These are phyloP conservation scores for Rhopalosiphum padi DNA, from an alignment of 1,140 invertebrate genomes.

Conservation along the genomic window DNA sequence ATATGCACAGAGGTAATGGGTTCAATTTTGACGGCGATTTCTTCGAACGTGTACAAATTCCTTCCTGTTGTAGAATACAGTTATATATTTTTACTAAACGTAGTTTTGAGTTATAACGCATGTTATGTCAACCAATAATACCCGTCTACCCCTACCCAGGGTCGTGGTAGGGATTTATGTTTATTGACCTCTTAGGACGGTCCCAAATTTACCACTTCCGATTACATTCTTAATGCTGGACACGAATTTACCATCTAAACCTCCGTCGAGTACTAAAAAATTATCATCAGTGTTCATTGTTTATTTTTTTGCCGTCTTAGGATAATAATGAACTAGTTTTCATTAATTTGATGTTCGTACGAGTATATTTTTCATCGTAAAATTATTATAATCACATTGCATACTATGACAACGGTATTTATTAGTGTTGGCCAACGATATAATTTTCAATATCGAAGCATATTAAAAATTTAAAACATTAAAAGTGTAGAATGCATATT, in stretches of 20 bases:
- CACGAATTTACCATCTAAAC: neutral
- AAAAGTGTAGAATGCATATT: no score
- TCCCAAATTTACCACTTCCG: slow-evolving; percentile 28
- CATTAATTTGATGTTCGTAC: neutral
- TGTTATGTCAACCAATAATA: neutral
- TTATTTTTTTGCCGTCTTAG: neutral
- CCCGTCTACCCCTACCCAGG: neutral
- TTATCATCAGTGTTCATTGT: neutral
- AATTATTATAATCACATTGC: neutral
- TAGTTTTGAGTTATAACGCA: neutral
- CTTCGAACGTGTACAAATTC: slow-evolving; percentile 30
- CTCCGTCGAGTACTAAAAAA: neutral
- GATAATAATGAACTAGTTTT: neutral
- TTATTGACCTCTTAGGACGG: neutral
- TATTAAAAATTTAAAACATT: no score
- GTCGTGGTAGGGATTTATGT: neutral
- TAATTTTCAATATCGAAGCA: no score
- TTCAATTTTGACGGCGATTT: slow-evolving; percentile 34
- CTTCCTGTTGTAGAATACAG: neutral
- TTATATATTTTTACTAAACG: neutral
- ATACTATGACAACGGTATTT: neutral
- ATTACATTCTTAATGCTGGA: neutral
- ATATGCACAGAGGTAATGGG: neutral
- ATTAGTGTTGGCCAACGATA: no score
- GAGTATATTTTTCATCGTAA: neutral